Evolutionary conservation across 2,113 vertebrate species (phyloP).

Genomic region (Lontra canadensis): DNA sequence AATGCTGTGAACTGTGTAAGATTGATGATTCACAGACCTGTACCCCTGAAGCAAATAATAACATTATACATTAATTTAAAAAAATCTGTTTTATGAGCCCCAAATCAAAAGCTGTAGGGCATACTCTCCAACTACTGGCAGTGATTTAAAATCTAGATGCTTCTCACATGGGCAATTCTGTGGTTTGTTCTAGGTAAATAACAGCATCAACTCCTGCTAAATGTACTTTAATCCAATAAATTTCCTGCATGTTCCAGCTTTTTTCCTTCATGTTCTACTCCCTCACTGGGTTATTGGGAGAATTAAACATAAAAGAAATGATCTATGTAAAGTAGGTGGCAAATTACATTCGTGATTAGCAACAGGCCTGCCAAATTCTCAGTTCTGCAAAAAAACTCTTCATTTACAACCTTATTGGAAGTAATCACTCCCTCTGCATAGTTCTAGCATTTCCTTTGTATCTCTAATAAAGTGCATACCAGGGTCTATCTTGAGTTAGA

Average conservation of each 20-base stretch:
- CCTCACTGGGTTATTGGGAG: neutral
- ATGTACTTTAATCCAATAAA: neutral
- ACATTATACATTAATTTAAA: too few relatives aligned
- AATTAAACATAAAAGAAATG: neutral
- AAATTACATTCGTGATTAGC: neutral
- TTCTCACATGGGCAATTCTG: neutral
- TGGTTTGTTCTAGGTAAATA: neutral
- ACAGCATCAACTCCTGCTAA: neutral
- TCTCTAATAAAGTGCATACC: conserved; percentile 7
- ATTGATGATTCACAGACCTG: too few relatives aligned
- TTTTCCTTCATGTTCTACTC: neutral
- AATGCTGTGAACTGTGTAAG: too few relatives aligned
- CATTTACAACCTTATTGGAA: neutral
- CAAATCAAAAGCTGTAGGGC: neutral
- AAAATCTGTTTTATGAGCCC: neutral
- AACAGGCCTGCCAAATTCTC: neutral
- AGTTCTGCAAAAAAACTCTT: neutral
- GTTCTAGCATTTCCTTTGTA: conserved; percentile 19
- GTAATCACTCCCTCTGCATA: neutral
- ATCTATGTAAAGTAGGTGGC: neutral
- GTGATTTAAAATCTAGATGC: neutral
- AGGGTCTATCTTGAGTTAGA: conserved; percentile 44
- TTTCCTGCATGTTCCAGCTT: neutral
- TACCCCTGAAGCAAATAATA: too few relatives aligned
- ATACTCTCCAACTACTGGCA: neutral